Evolutionary conservation across 2,113 vertebrate genomes (phyloP), one percentile per base, ranked within the genome.

Genomic region (Ivindomyrus marchei): DNA sequence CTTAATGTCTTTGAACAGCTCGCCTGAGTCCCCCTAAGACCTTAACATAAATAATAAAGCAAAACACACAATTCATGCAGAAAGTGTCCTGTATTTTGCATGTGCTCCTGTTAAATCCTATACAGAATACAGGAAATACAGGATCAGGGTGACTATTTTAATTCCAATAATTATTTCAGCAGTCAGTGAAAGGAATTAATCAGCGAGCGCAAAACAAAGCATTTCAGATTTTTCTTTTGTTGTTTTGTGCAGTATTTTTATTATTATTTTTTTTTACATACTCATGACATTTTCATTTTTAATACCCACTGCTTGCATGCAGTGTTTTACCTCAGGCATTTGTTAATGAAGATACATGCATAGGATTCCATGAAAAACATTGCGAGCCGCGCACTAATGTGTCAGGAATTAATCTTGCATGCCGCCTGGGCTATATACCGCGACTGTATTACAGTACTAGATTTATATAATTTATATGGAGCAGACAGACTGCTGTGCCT

Each of bases 61-160:
- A n/a, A 89, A 89, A 89, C n/a, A 70, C 80, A 58, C 85, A 49
- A 85, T 52, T 52, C 62, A 47, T 87, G 47, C 70, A 84, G 83
- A 89, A 89, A 87, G 36, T 87, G 42, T 52, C 70, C 70, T 36
- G 19, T 47, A 11, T 24, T 52, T 15, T 13, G 13, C 88, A 52
- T 19, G 15, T 53, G n/a, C 24, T 56, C 27, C 87, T 36, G 74
- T 88, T 46, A 89, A 42, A 91, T 58, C 50, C 11, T 47, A 50
- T 58, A 50, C 49, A 58, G 85, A 87, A 90, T 90, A 91, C 70
- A 88, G 89, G 85, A 91, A 87, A 90, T 90, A 91, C 70, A 88
- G 85, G 85, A 91, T 87, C 50, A 91, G 89, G 86, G 45, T 56
- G 53, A 87, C 46, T 62, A 7, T 62, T 62, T 62, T n/a, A 9